These are phyloP conservation scores for Drosophila peninsularis DNA, from an alignment of 2,888 invertebrate genomes.

Conservation along the genomic window DNA sequence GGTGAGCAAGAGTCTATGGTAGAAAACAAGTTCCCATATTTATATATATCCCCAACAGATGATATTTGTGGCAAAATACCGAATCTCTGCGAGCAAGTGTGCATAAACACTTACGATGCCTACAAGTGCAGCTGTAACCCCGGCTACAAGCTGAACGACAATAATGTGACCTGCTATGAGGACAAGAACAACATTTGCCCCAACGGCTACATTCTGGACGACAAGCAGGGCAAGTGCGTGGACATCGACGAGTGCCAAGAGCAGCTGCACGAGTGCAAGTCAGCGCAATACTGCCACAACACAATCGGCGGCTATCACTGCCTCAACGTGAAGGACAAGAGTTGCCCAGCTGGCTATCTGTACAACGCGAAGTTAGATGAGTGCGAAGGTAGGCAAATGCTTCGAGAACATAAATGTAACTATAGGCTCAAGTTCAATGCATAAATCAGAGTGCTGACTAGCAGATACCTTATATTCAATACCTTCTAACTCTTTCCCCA, in stretches of 20 bases:
- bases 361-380: constrained; percentile 85
- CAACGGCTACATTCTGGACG: constrained; percentile 84
- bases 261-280: constrained; percentile 88
- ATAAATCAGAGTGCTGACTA: too few relatives aligned
- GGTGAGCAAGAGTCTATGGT: constrained; percentile 60
- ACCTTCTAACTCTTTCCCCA: too few relatives aligned
- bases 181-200: constrained; percentile 81
- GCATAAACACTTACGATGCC: constrained; percentile 87
- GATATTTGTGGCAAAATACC: constrained; percentile 86
- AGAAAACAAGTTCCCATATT: neutral
- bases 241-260: constrained; percentile 90
- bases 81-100: constrained; percentile 86
- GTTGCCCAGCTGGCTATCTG: constrained; percentile 85
- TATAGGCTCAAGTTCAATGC: too few relatives aligned
- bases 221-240: constrained; percentile 84
- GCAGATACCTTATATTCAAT: too few relatives aligned
- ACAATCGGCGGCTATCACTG: constrained; percentile 89
- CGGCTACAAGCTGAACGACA: constrained; percentile 85
- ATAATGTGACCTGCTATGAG: constrained; percentile 85
- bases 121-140: constrained; percentile 85
- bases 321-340: constrained; percentile 71
- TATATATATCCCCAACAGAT: constrained; percentile 69
- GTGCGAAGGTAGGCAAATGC: constrained; percentile 86
- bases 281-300: constrained; percentile 88
- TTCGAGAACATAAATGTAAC: too few relatives aligned